Base-by-base conservation (phyloP, 2,113 vertebrate genomes). In the Megaceryle torquata region DNA sequence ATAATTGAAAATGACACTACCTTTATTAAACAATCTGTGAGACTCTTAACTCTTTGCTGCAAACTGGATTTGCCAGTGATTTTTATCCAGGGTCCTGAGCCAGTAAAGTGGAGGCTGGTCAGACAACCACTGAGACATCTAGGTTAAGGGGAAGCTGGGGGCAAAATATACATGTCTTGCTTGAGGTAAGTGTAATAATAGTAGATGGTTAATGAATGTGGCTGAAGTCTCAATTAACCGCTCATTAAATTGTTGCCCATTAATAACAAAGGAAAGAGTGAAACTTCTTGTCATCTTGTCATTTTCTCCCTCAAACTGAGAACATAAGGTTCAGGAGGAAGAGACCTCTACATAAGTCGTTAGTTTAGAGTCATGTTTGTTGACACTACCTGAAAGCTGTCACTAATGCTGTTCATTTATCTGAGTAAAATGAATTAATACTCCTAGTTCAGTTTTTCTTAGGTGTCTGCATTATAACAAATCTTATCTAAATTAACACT, bases 1-100 rank as follows among this genome's bases (percentile, higher is more conserved):
- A 83, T 88, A 94, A 96, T 86, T 96, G 94, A 94, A 96, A 94
- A 96, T 91, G 96, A 95, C 89, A 91, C 69, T 75, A 71, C 82
- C 69, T 95, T 93, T 96, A 96, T 96, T 93, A 93, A 91, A 89
- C 75, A 15, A 10, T 84, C 91, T 63, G 4, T 81, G 79, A 48
- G 60, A 90, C 39, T 79, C 91, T 93, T 88, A 81, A 77, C 79
- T 90, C 88, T 83, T 92, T 63, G 29, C 64, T 70, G 43, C 44
- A 90, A 91, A 90, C 51, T 48, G 71, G 68, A 20, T 83, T 82
- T 77, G 56, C 68, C 46, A 54, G 61, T 54, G 75, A 56, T 83
- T 91, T 61, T 91, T 78, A 51, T 48, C 76, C 63, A 51, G 26
- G 6, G 15, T 78, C 71, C 59, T 69, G 37, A 86, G 65, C 18